Conservation (phyloP, 1,140 invertebrate species). For the Grapholita molesta region DNA sequence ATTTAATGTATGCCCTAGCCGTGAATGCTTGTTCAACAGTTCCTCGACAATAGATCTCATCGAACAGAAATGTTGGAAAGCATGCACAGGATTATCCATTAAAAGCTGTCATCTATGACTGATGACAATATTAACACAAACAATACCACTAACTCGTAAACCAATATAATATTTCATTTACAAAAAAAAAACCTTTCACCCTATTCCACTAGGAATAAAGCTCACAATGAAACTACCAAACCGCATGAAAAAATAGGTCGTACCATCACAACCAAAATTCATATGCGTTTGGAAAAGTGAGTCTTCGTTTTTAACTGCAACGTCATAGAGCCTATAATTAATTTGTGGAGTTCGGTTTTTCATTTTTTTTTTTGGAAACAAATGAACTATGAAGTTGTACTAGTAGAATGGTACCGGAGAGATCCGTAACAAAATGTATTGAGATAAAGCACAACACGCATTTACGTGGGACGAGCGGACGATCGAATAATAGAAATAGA, state of each 20-base stretch:
- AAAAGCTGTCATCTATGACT: slow-evolving; percentile 45
- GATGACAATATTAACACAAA: slow-evolving; percentile 46
- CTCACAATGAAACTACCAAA: not conserved
- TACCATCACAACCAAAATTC: not conserved
- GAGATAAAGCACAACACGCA: slow-evolving; percentile 48
- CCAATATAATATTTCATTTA: not conserved
- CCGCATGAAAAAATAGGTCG: not conserved
- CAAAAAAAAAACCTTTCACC: not conserved
- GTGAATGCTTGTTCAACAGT: not conserved
- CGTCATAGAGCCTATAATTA: not conserved
- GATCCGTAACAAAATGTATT: slow-evolving; percentile 49
- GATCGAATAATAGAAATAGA: slow-evolving; percentile 48
- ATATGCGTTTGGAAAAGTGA: not conserved
- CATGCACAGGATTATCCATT: slow-evolving; percentile 39
- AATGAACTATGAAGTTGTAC: slow-evolving; percentile 50
- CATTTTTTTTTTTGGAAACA: slow-evolving; percentile 11
- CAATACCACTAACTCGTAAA: slow-evolving; percentile 34
- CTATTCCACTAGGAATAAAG: not conserved
- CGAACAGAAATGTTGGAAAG: not conserved
- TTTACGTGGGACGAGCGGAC: slow-evolving; percentile 47
- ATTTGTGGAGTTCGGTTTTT: not conserved
- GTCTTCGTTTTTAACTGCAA: not conserved
- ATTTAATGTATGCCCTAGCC: too few species aligned
- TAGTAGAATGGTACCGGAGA: slow-evolving; percentile 31
- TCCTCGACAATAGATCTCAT: not conserved